Base-by-base conservation (phyloP, 2,797 vertebrate genomes). In the Xenentodon cancila region DNA sequence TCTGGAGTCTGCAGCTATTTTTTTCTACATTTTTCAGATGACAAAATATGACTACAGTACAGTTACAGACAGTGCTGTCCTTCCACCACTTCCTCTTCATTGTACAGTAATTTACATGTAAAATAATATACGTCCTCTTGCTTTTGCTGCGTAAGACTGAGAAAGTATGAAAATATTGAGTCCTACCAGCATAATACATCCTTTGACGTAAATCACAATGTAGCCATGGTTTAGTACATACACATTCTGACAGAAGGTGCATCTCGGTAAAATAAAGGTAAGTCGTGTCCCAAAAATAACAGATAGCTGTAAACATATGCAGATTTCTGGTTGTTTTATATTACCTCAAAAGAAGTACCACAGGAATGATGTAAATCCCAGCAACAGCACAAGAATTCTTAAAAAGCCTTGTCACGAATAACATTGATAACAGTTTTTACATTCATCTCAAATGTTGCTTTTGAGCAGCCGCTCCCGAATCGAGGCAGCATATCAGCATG, bases 381-480 rank as follows among this genome's bases (percentile, higher is more conserved):
- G 59, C 22, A 57, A 85, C 77, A 68, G 69, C 61, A 50, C 82
- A 64, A 68, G 69, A 77, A 81, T 63, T 67, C 68, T 77, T 32
- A 1, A 64, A 17, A 77, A 88, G 64, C 75, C 64, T 84, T 34
- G 54, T 71, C 65, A 82, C 75, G 68, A 71, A 75, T 81, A 72
- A 84, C 80, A 76, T 81, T 78, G 80, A 79, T 73, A 68, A 80
- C 58, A 53, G 69, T 80, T 88, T 89, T 69, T 89, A 91, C 91
- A 91, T 91, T 92, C 90, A 84, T 64, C 75, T 80, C 59, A 77
- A 70, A 81, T 57, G 75, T 82, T 76, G 72, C 80, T 71, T 84
- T 84, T 76, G 30, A 79, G 59, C 67, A 18, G 45, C 19, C 45
- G 13, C n/a, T 6, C 9, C 42, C 18, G 53, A 53, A 56, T 32